Base-by-base conservation (phyloP, 2,113 vertebrate species). In the Micromys minutus region DNA sequence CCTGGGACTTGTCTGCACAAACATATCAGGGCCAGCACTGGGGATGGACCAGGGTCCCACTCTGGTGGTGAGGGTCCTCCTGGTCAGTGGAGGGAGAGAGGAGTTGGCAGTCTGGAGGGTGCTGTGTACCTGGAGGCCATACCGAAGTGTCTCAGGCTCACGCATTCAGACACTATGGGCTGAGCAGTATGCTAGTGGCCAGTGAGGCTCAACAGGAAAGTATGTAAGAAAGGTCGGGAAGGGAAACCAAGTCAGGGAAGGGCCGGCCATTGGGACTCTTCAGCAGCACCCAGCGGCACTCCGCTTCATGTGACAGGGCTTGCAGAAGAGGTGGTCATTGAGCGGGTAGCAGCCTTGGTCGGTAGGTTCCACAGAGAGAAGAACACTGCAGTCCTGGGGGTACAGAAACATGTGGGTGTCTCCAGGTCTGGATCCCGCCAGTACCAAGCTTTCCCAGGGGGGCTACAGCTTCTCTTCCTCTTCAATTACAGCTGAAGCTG, bases 261-360 rank as follows among this genome's bases (percentile, higher is more conserved):
- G 65, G 13, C 50, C 63, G 0, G 39, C 42, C n/a, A 2, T 8
- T 4, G 0, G 45, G 65, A 67, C 6, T 2, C 87, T 97, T 97
- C 69, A 98, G 97, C 97, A 98, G 94, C 98, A 98, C 0, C 97
- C 93, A 0, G 98, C 98, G 0, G 97, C 98, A 0, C 96, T 97
- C 94, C 95, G 90, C 69, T 80, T 96, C 94, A 98, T 0, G 11
- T 99, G 99, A 96, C 99, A 99, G 1, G 98, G 92, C 93, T 99
- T 99, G 97, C 99, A 99, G 96, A 99, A 98, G 92, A 99, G 98
- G 80, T 88, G 99, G 67, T 99, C 97, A 0, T 98, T 98, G 97
- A 99, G 97, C 1, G 99, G 99, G 97, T 99, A 99, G 97, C 99
- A 99, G 96, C 99, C 99, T 0, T 98, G 96, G 42, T 99, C 99